These are phyloP conservation scores for Trilocha varians DNA, from an alignment of 2,888 invertebrate species.

Conservation along the genomic window DNA sequence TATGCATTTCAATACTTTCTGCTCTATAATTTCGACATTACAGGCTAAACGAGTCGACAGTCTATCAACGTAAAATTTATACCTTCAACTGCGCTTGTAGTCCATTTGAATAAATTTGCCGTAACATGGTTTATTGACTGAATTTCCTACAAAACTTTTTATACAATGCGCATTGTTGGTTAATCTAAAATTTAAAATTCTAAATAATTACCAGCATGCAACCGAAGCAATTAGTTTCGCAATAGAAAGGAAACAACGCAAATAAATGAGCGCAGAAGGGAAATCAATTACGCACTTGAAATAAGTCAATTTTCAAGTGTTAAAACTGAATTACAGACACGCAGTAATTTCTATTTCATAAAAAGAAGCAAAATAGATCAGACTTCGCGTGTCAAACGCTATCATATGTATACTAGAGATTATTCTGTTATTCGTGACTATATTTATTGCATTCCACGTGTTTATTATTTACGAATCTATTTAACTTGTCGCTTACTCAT, in stretches of 20 bases:
- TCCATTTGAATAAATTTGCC: neutral
- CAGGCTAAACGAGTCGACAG: neutral
- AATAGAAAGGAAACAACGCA: constrained; percentile 33
- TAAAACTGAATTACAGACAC: constrained; percentile 20
- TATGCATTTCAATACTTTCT: neutral
- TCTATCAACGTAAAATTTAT: neutral
- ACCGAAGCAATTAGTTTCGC: constrained; percentile 28
- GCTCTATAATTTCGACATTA: neutral
- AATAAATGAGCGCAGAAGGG: constrained; percentile 19
- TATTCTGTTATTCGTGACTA: constrained; percentile 20
- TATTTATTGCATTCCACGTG: constrained; percentile 21
- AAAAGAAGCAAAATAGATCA: constrained; percentile 28
- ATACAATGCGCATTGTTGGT: neutral
- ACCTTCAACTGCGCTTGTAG: neutral
- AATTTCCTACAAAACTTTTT: neutral
- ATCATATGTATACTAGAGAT: constrained; percentile 14
- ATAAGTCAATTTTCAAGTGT: constrained; percentile 14
- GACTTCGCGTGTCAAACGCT: constrained; percentile 33
- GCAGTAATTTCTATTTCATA: constrained; percentile 19
- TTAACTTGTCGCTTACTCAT: neutral
- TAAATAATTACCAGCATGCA: constrained; percentile 13
- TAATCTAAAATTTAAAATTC: neutral
- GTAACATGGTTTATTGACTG: neutral
- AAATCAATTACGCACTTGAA: constrained; percentile 16
- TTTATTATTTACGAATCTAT: neutral